A percentile compares a stretch with the other conserved stretches of the same genome.
Conservation (phyloP, 2,797 vertebrate genomes). For the Sebastes taczanowskii region DNA sequence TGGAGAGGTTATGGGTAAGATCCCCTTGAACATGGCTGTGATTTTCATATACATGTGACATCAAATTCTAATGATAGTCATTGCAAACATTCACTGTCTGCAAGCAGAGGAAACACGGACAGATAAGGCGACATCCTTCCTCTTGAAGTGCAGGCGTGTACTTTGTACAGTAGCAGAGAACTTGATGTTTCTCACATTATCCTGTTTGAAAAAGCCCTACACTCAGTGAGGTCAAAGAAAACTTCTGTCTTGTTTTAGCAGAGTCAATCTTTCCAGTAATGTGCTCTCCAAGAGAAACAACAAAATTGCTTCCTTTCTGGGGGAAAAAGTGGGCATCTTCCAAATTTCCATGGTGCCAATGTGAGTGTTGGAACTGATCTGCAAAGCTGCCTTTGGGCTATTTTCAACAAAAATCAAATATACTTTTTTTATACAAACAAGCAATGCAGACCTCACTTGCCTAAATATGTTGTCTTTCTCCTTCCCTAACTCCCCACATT, state of each 20-base stretch:
- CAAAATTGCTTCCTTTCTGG: conserved; percentile 31
- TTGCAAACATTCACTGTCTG: conserved; percentile 12
- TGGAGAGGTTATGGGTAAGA: background rate
- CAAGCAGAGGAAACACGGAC: conserved; percentile 17
- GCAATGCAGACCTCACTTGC: background rate
- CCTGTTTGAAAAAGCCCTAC: background rate
- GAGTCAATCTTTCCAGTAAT: conserved; percentile 35
- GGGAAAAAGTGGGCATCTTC: conserved; percentile 15
- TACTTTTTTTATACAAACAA: background rate
- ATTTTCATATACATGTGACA: conserved; percentile 1
- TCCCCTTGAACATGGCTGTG: background rate
- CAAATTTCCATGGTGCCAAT: conserved; percentile 38
- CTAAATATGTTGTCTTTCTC: background rate
- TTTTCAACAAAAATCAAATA: conserved; percentile 27
- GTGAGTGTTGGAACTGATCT: conserved; percentile 34
- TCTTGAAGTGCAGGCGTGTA: background rate
- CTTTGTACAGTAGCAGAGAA: background rate
- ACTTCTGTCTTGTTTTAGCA: conserved; percentile 1
- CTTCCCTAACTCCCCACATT: background rate
- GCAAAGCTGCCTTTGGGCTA: conserved; percentile 19
- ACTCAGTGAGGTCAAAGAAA: too few species aligned
- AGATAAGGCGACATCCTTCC: conserved; percentile 8
- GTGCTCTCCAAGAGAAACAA: conserved; percentile 39
- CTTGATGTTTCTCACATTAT: background rate
- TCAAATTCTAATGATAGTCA: background rate